A percentile compares a stretch with the other conserved stretches of the same genome.
Evolutionary conservation across 2,888 invertebrate genomes (phyloP).

Genomic region (Eupithecia vulgata): DNA sequence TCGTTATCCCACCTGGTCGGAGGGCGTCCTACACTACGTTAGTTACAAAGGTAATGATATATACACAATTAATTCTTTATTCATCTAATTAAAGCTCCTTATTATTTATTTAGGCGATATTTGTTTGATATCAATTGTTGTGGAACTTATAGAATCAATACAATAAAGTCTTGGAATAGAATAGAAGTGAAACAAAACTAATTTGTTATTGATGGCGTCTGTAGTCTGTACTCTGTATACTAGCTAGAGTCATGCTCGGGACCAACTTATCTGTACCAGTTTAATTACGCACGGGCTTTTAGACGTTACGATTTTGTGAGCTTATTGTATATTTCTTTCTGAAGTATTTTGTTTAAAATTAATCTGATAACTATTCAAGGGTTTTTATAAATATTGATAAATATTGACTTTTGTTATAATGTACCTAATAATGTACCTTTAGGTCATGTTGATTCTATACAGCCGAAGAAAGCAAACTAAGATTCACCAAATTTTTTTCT

Average conservation of each 20-base stretch:
- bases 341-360: neutral
- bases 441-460: too few species aligned
- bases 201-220: slow-evolving; percentile 76
- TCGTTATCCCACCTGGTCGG: too few species aligned
- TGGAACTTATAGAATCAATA: slow-evolving; percentile 11
- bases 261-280: slow-evolving; percentile 69
- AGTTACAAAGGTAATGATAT: neutral
- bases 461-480: too few species aligned
- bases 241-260: slow-evolving; percentile 62
- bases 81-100: neutral
- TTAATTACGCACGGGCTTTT: slow-evolving; percentile 66
- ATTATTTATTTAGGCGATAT: neutral
- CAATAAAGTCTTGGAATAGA: slow-evolving; percentile 39
- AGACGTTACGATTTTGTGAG: slow-evolving; percentile 52
- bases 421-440: too few species aligned
- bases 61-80: neutral
- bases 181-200: slow-evolving; percentile 74
- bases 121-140: neutral
- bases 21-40: too few species aligned
- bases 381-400: too few species aligned
- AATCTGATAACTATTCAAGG: too few species aligned
- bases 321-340: neutral
- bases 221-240: slow-evolving; percentile 50
- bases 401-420: too few species aligned
- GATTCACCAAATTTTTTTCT: too few species aligned